Base-by-base conservation (phyloP, 2,888 invertebrate species). In the Anarsia innoxiella region DNA sequence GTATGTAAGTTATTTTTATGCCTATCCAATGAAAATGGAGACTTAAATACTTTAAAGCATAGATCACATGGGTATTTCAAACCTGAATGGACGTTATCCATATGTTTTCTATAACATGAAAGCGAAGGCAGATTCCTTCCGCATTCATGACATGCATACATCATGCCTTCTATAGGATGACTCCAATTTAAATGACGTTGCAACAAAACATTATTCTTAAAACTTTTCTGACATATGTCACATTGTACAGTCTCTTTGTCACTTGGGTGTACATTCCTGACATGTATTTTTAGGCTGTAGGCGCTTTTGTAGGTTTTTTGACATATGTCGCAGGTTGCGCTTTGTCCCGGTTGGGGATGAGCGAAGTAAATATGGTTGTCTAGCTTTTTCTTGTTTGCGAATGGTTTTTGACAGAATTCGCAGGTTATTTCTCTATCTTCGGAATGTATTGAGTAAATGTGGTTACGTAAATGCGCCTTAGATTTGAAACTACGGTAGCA, bases 121-220 rank as follows among this genome's bases (percentile, higher is more conserved):
- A 45, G 33, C 0, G 64, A 63, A 0, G 57, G 56, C 0, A 66
- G 39, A 1, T 49, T 42, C 28, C 57, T 45, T 0, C 53, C 46
- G 19, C 66, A 66, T 10, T 53, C 48, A 0, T 53, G 51, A 31
- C 67, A 67, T 27, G 54, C 49, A 36, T 66, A 63, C 9, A 50
- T 37, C 49, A 61, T 48, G 0, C 60, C 63, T 12, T 64, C 62
- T 1, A 12, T 12, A 0, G 64, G 58, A 31, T 67, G 67, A 1
- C 51, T 52, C 59, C 64, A 66, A 37, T 55, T 59, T 1, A 58
- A 49, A 32, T 67, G 67, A 2, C 59, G 42, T 34, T 63, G 57
- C 1, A 67, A 39, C 0, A 67, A 31, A 53, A 56, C 59, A 2
- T 54, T 52, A 0, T 48, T 52, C 46, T 64, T 65, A 28, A 62